These are phyloP conservation scores for Erebia ligea DNA, from an alignment of 2,888 invertebrate genomes.

Conservation along the genomic window DNA sequence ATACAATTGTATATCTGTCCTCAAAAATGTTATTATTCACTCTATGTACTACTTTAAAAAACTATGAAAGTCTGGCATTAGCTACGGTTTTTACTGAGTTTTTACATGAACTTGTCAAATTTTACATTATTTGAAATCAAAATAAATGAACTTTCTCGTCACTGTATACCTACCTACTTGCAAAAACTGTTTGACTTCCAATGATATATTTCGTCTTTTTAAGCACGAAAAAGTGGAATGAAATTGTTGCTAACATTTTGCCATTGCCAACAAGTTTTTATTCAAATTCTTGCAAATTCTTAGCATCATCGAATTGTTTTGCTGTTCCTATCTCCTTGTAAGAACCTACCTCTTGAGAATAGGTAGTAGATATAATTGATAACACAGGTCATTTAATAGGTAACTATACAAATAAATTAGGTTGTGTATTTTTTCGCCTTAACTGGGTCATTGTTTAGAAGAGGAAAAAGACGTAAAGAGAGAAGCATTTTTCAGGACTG, in stretches of 20 bases:
- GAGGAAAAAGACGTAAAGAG: too few species aligned
- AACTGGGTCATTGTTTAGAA: too few species aligned
- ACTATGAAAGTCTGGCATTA: constrained; percentile 6
- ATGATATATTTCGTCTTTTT: constrained; percentile 14
- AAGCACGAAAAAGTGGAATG: constrained; percentile 22
- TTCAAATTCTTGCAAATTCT: constrained; percentile 2
- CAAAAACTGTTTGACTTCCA: constrained; percentile 18
- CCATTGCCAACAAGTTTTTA: constrained; percentile 19
- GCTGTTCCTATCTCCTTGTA: neutral
- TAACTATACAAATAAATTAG: too few species aligned
- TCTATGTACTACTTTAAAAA: neutral
- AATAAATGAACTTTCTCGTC: constrained; percentile 13
- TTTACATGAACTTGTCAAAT: constrained; percentile 1
- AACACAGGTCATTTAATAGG: too few species aligned
- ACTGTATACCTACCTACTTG: neutral
- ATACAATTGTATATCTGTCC: neutral
- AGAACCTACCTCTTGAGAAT: neutral
- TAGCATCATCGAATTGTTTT: neutral
- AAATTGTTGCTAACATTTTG: constrained; percentile 17
- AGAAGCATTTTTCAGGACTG: too few species aligned
- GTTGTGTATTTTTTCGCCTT: too few species aligned
- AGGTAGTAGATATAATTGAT: too few species aligned
- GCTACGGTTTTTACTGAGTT: neutral
- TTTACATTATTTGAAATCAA: neutral
- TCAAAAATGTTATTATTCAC: neutral